phyloP scores from a whole-genome alignment of 2,888 invertebrate species.

The Machimus atricapillus region DNA sequence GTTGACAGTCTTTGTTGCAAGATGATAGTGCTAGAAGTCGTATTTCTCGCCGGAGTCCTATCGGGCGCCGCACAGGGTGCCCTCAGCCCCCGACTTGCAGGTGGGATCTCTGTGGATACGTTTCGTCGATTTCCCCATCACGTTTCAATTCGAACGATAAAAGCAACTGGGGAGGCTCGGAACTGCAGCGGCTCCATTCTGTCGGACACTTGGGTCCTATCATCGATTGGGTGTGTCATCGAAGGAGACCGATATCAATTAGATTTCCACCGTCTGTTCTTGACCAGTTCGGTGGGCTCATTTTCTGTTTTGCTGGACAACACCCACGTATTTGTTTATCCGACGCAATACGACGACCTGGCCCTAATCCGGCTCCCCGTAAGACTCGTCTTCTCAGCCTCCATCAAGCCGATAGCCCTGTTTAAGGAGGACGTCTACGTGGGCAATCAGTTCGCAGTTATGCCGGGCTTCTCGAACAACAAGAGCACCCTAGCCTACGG shows the following conservation, averaged over 20 bases:
- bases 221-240: constrained; percentile 42
- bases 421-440: constrained; percentile 6
- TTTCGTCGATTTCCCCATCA: constrained; percentile 24
- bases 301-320: constrained; percentile 44
- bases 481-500: constrained; percentile 46
- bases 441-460: constrained; percentile 44
- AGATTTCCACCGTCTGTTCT: constrained; percentile 46
- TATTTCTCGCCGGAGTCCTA: neutral
- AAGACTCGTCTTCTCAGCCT: constrained; percentile 36
- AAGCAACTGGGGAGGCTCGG: neutral
- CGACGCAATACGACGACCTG: constrained; percentile 38
- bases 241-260: constrained; percentile 14
- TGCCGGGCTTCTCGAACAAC: constrained; percentile 46
- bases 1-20: neutral
- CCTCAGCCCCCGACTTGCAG: neutral
- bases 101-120: constrained; percentile 9
- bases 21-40: neutral
- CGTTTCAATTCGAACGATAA: constrained; percentile 15
- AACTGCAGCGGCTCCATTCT: constrained; percentile 48
- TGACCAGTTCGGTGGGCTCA: constrained; percentile 39
- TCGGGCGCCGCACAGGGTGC: neutral
- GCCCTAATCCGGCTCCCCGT: constrained; percentile 47
- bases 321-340: constrained; percentile 35
- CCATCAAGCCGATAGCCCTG: constrained; percentile 39
- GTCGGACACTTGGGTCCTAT: constrained; percentile 45